phyloP scores from a whole-genome alignment of 1,140 invertebrate species.

The Octopus bimaculoides region DNA sequence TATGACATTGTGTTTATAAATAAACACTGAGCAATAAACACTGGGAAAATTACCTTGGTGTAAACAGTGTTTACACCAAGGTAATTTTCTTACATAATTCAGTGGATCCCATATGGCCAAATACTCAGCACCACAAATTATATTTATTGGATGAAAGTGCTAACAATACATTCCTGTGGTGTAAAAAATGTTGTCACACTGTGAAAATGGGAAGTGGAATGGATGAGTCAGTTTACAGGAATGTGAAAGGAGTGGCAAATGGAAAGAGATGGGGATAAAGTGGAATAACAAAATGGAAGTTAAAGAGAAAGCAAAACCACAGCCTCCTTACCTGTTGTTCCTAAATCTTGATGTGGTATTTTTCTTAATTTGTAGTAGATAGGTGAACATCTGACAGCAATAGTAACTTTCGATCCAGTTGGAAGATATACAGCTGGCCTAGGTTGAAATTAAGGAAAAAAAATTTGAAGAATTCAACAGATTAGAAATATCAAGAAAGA shows the following conservation, averaged over 20 bases:
- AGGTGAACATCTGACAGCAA: slow-evolving; percentile 78
- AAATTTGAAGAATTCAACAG: neutral
- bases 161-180: too few relatives aligned
- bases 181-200: too few relatives aligned
- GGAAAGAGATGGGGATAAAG: neutral
- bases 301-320: neutral
- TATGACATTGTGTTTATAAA: too few relatives aligned
- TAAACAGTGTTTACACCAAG: too few relatives aligned
- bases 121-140: too few relatives aligned
- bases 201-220: neutral
- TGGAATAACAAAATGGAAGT: neutral
- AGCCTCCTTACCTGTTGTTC: neutral
- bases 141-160: too few relatives aligned
- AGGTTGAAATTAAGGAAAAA: slow-evolving; percentile 24
- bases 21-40: too few relatives aligned
- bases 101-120: too few relatives aligned
- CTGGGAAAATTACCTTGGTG: too few relatives aligned
- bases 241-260: neutral
- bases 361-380: slow-evolving; percentile 68
- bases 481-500: too few relatives aligned
- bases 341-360: slow-evolving; percentile 16
- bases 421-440: slow-evolving; percentile 82
- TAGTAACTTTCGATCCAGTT: slow-evolving; percentile 68
- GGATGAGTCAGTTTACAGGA: neutral
- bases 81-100: too few relatives aligned